These are phyloP conservation scores for Isichthys henryi DNA, from an alignment of 2,113 vertebrate genomes.

Conservation along the genomic window DNA sequence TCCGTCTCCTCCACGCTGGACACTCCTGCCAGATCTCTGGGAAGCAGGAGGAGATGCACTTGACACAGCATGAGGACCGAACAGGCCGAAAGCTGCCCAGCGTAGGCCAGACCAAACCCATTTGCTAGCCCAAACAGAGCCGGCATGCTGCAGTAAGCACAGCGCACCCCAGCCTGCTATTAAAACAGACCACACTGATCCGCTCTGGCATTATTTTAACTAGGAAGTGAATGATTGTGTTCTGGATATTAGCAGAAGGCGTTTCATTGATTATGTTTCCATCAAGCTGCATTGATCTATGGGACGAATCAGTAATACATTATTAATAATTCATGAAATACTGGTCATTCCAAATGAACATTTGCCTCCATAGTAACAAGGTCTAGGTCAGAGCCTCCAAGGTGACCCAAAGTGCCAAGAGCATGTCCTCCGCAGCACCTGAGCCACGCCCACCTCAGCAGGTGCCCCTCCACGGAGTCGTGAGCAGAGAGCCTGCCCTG, in stretches of 20 bases:
- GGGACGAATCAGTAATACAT: not conserved
- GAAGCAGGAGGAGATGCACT: fast-evolving
- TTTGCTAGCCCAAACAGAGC: not conserved
- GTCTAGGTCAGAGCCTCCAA: not conserved
- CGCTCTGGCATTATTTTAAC: not conserved
- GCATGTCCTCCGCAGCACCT: not conserved
- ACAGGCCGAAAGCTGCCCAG: no score
- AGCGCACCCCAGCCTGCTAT: not conserved
- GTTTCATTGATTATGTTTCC: not conserved
- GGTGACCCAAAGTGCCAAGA: not conserved
- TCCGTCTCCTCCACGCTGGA: slow-evolving; percentile 71
- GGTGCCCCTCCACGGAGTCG: slow-evolving; percentile 69
- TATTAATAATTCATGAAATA: not conserved
- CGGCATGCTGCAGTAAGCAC: not conserved
- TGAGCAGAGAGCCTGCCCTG: slow-evolving; percentile 70
- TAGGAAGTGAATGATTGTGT: not conserved
- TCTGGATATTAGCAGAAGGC: not conserved
- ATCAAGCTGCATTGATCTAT: not conserved
- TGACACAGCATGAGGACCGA: not conserved
- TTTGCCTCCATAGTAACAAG: not conserved
- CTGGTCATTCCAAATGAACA: not conserved
- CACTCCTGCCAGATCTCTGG: slow-evolving; percentile 80
- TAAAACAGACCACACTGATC: not conserved
- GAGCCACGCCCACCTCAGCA: slow-evolving; percentile 69
- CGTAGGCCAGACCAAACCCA: not conserved